A percentile compares a stretch with the other conserved stretches of the same genome.
Evolutionary conservation across 2,113 vertebrate genomes (phyloP).

Genomic region (Megaptera novaeangliae): DNA sequence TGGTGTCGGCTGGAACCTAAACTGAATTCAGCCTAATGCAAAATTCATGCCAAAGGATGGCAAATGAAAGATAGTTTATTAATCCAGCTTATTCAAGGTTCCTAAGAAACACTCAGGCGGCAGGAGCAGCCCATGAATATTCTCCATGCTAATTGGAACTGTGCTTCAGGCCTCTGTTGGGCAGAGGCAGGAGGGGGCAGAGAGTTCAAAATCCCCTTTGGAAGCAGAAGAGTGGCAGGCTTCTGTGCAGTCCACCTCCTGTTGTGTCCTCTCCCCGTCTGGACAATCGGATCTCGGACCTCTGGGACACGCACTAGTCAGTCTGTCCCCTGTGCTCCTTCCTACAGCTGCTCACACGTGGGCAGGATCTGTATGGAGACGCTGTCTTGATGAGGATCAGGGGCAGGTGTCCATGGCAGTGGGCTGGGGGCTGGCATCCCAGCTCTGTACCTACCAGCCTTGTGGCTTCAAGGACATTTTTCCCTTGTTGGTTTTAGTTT

Average conservation of each 20-base stretch:
- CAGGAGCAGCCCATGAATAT: slow-evolving; percentile 51
- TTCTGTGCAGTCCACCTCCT: not conserved
- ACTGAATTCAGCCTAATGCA: slow-evolving; percentile 73
- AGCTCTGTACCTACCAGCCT: not conserved
- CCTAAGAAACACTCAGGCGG: slow-evolving; percentile 57
- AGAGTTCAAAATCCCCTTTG: slow-evolving; percentile 23
- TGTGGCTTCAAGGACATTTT: not conserved
- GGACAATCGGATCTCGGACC: not conserved
- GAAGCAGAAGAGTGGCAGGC: not conserved
- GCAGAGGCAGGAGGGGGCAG: not conserved
- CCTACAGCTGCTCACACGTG: accelerated
- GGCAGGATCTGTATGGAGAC: not conserved
- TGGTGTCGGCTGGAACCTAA: slow-evolving; percentile 69
- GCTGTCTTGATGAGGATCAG: not conserved
- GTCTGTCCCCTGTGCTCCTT: not conserved
- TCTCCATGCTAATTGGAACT: slow-evolving; percentile 43
- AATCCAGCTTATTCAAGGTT: slow-evolving; percentile 58
- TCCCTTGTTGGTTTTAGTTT: not conserved
- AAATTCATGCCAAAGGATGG: slow-evolving; percentile 73
- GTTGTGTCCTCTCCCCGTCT: slow-evolving; percentile 17
- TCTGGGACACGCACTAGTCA: not conserved
- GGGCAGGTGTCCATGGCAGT: no score
- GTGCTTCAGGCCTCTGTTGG: slow-evolving; percentile 32
- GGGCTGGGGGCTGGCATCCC: not conserved
- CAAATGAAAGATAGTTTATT: slow-evolving; percentile 69